These are phyloP conservation scores for Panagrolaimus sp. DNA, from an alignment of 1,140 invertebrate genomes.

Conservation along the genomic window DNA sequence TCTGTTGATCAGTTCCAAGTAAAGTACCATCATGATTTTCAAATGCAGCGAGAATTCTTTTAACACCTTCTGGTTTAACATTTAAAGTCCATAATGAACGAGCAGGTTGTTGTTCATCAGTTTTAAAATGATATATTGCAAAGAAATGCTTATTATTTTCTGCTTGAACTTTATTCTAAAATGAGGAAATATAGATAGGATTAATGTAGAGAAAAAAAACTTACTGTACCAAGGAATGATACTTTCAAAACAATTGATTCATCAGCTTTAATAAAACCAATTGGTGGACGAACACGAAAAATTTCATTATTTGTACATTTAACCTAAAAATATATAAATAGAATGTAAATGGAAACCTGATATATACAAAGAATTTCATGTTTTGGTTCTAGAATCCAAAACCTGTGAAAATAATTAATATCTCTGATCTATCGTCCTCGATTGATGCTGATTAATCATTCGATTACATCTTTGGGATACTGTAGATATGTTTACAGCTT, in stretches of 20 bases:
- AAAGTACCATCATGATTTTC: constrained; percentile 19
- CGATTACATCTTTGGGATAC: no score
- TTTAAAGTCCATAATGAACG: constrained; percentile 27
- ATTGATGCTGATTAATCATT: no score
- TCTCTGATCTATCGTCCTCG: no score
- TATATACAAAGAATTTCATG: no score
- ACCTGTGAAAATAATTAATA: no score
- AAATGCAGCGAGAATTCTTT: constrained; percentile 19
- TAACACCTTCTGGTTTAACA: constrained; percentile 30
- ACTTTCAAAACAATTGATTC: constrained; percentile 30
- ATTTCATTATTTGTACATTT: constrained; percentile 46
- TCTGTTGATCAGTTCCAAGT: not conserved
- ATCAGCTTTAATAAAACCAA: constrained; percentile 31
- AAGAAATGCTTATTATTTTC: constrained; percentile 41
- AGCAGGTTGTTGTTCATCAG: constrained; percentile 5
- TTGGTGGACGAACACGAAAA: constrained; percentile 41
- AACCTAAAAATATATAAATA: no score
- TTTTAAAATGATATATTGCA: constrained; percentile 36
- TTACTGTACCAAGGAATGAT: not conserved
- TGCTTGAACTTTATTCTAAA: constrained; percentile 16
- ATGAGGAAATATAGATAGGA: not conserved
- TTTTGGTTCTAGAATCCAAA: no score
- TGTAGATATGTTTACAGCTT: no score
- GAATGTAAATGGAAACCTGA: no score
- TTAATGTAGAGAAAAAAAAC: not conserved